These are phyloP conservation scores for Tiaroga cobitis DNA, from an alignment of 2,797 vertebrate species.

Conservation along the genomic window DNA sequence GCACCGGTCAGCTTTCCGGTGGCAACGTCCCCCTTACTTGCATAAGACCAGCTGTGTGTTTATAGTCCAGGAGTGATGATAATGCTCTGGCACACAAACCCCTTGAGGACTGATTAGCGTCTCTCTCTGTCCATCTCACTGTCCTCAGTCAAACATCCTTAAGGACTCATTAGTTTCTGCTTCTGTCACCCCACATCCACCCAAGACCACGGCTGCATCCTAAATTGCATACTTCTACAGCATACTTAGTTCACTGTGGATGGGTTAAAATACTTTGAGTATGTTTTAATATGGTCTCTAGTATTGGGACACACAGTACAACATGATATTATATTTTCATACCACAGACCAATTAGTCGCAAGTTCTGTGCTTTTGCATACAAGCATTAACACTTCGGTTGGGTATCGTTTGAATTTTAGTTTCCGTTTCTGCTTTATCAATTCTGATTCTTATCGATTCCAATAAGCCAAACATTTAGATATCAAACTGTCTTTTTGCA, in stretches of 20 bases:
- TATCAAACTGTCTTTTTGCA: not conserved
- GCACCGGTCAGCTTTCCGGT: not conserved
- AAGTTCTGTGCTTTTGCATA: not conserved
- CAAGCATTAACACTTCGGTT: not conserved
- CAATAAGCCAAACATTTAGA: not conserved
- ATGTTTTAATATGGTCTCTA: not conserved
- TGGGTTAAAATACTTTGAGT: not conserved
- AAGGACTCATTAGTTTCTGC: slow-evolving; percentile 33
- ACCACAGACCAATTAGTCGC: not conserved
- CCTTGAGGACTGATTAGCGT: slow-evolving; percentile 42
- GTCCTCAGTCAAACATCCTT: slow-evolving; percentile 38
- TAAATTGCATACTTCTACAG: not conserved
- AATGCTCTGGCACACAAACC: slow-evolving; percentile 14
- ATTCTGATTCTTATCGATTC: not conserved
- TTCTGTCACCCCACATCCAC: slow-evolving; percentile 15
- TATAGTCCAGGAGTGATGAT: not conserved
- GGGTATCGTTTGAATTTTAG: not conserved
- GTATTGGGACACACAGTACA: not conserved
- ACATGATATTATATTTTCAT: not conserved
- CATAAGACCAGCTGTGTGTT: slow-evolving; percentile 25
- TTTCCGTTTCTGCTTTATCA: too few relatives aligned
- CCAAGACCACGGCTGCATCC: not conserved
- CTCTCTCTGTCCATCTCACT: slow-evolving; percentile 19
- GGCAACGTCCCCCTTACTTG: not conserved
- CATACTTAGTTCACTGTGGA: not conserved